These are phyloP conservation scores for Drosophila guanche DNA, from an alignment of 1,140 invertebrate species.

Conservation along the genomic window DNA sequence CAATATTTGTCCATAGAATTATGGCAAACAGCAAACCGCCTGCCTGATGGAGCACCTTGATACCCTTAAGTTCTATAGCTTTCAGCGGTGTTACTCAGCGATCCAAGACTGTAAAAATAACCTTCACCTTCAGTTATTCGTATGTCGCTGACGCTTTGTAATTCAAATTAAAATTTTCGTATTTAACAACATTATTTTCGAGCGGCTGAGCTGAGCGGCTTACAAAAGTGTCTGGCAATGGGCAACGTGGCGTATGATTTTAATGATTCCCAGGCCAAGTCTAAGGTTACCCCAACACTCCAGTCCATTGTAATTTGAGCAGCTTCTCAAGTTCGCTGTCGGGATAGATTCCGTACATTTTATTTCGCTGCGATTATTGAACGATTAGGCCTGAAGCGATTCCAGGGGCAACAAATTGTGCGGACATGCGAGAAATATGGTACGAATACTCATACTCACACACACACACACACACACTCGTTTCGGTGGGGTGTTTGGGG, in stretches of 20 bases:
- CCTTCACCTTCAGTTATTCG: constrained; percentile 69
- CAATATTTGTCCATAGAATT: constrained; percentile 41
- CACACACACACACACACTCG: too few species aligned
- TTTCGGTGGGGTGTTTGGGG: not conserved
- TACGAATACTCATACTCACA: too few species aligned
- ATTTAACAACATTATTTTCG: constrained; percentile 64
- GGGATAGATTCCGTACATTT: constrained; percentile 31
- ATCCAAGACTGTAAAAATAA: constrained; percentile 16
- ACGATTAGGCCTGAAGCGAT: constrained; percentile 31
- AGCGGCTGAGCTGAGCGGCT: constrained; percentile 18
- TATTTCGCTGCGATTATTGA: constrained; percentile 53
- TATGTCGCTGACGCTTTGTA: constrained; percentile 54
- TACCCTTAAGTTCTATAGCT: not conserved
- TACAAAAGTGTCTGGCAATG: constrained; percentile 28
- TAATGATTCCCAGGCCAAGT: constrained; percentile 55
- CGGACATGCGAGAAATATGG: constrained; percentile 43
- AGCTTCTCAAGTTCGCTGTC: constrained; percentile 59
- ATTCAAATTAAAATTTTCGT: constrained; percentile 69
- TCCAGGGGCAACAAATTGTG: constrained; percentile 45
- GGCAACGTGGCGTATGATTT: constrained; percentile 63
- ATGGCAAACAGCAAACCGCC: constrained; percentile 35
- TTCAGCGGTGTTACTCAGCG: not conserved
- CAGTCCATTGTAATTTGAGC: constrained; percentile 59
- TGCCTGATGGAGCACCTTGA: constrained; percentile 30
- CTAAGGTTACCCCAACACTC: constrained; percentile 74